These are phyloP conservation scores for Drosophila ustulata DNA, from an alignment of 2,888 invertebrate genomes.

Conservation along the genomic window DNA sequence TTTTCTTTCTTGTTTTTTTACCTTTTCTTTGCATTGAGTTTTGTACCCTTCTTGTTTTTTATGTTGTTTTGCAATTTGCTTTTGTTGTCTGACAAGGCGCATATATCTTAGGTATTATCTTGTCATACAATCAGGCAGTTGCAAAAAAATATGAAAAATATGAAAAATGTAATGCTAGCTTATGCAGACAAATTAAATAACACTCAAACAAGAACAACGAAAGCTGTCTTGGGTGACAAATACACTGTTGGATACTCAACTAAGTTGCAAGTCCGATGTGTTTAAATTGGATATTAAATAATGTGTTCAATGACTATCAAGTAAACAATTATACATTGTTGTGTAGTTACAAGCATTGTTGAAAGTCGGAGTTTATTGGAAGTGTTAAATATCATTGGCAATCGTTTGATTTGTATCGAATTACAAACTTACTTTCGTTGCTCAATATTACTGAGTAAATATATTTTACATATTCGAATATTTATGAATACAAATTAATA, in stretches of 20 bases:
- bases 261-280: neutral
- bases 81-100: slow-evolving; percentile 70
- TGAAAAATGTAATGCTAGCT: slow-evolving; percentile 1
- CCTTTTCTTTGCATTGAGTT: slow-evolving; percentile 12
- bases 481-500: too few species aligned
- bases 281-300: too few species aligned
- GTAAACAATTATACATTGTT: too few species aligned
- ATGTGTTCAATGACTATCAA: too few species aligned
- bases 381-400: too few species aligned
- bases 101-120: slow-evolving; percentile 77
- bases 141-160: neutral
- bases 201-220: neutral
- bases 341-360: too few species aligned
- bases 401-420: too few species aligned
- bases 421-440: too few species aligned
- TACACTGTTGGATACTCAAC: neutral
- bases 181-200: slow-evolving; percentile 27
- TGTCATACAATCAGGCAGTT: slow-evolving; percentile 62
- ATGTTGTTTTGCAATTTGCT: slow-evolving; percentile 57
- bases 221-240: neutral
- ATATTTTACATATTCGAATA: too few species aligned
- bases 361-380: too few species aligned
- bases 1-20: slow-evolving; percentile 48
- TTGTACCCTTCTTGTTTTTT: slow-evolving; percentile 41
- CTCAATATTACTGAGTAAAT: too few species aligned